Base-by-base conservation (phyloP, 2,113 vertebrate species). In the Galemys pyrenaicus region DNA sequence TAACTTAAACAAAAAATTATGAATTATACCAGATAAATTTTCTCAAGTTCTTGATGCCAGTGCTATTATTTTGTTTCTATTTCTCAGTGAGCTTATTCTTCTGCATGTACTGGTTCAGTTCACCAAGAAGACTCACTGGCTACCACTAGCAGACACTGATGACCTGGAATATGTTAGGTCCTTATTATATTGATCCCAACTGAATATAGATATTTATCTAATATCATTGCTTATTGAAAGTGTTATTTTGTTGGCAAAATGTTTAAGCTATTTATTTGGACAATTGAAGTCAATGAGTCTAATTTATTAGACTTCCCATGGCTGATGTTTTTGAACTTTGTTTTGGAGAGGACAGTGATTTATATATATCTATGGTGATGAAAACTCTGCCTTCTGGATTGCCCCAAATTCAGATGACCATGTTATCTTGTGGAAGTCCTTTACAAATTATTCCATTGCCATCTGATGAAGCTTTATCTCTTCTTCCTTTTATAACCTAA, bases 31-130 rank as follows among this genome's bases (percentile, higher is more conserved):
- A 83, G 28, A 54, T 88, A 54, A 13, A 26, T 89, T 80, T 88
- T 93, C 26, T 88, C 58, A 89, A 70, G 35, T 68, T 84, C 30
- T 84, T 92, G 86, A 74, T 49, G 56, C 6, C 20, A 49, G 12
- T 67, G n/a, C 15, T 70, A n/a, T 51, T 12, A 74, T 94, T 90
- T 35, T 81, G 15, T 62, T 85, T 44, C 9, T 74, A 62, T 81
- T 89, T 95, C 32, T n/a, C n/a, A n/a, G n/a, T 92, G 81, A 96
- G 9, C 5, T 39, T 92, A n/a, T 86, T 87, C 10, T 87, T 30
- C n/a, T 77, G 39, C 7, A 41, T 92, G 56, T 54, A 1, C 30
- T 67, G 30, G 16, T 67, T 83, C 46, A 20, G 3, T 49, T 90
- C 44, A 92, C 67, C 75, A 46, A 79, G 70, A 96, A 75, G 39